Base-by-base conservation (phyloP, 2,113 vertebrate genomes). In the Axis porcinus region DNA sequence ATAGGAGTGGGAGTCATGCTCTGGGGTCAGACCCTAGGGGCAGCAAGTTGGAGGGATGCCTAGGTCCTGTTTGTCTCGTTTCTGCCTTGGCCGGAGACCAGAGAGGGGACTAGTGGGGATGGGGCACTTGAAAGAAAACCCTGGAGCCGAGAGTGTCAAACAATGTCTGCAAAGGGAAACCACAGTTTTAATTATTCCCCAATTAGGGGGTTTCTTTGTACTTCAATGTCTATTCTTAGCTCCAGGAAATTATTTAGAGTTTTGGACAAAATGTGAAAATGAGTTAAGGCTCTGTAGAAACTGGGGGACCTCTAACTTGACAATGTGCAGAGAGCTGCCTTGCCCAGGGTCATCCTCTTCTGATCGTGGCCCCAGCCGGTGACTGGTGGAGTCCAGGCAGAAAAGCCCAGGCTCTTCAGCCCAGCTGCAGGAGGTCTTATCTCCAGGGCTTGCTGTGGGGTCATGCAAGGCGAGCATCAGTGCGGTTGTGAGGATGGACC, bases 201-300 rank as follows among this genome's bases (percentile, higher is more conserved):
- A 91, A 98, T 97, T 97, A 97, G 70, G 92, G 97, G 87, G 50
- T 97, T 97, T 97, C 96, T 89, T 98, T 97, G 55, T 98, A n/a
- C 86, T 97, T 97, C 91, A 47, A 25, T 60, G 30, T 90, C 94
- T 97, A 93, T 98, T 98, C 60, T 95, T 98, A 86, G 96, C 60
- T 33, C 52, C 33, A 25, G 47, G 95, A 87, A 79, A 74, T 45
- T 92, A 62, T 1, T 89, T 54, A 52, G 82, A 36, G 62, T 52
- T 89, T 92, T 91, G 60, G 70, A 94, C 83, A 79, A 86, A 96
- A 94, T 60, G 13, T 55, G 86, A 55, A 97, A 62, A 36, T 57
- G 55, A 95, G 33, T 40, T 54, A 36, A 78, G 78, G 76, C 17
- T 89, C 88, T 85, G 19, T 43, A 40, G 81, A 82, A 90, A 57